Base-by-base conservation (phyloP, 2,797 vertebrate genomes). In the Eptatretus atami region DNA sequence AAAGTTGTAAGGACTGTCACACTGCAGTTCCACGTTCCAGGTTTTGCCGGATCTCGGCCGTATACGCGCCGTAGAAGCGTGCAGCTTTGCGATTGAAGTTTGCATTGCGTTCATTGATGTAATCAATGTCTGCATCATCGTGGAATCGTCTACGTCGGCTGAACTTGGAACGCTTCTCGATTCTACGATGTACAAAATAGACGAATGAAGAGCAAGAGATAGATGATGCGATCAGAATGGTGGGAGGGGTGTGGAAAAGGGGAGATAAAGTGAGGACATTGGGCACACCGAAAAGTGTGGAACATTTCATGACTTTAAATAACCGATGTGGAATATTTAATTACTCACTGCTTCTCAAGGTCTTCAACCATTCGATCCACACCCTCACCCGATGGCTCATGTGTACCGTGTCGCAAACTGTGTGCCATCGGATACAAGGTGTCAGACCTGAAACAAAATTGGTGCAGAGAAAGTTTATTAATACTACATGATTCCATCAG, bases 31-130 rank as follows among this genome's bases (percentile, higher is more conserved):
- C 92, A 70, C 88, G 79, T 76, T 96, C 92, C 79, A 96, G 65
- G 74, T 98, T 98, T 72, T 98, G 86, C 60, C 95, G 95, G 72
- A 95, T 98, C 74, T 98, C 90, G 0, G 86, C 86, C 0, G 87
- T 96, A 70, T 94, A 95, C 75, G 95, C 96, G 68, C 92, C 86
- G 0, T 96, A 98, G 79, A 93, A 95, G 15, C 90, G 78, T 69
- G 94, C 90, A 0, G 88, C 86, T 69, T 98, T 98, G 77, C 95
- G 85, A 74, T 98, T 96, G 80, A 96, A 95, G 70, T 96, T 98
- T 73, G 86, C 86, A 0, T 98, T 98, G 57, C 92, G 78, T 73
- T 96, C 88, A 2, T 96, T 95, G 11, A 98, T 98, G 75, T 98
- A 98, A 73, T 98, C 85, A 0, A 96, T 87, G 73, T 98, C 87